A percentile compares a stretch with the other conserved stretches of the same genome.
Conservation (phyloP, 2,888 invertebrate species). For the Parnassius smintheus region DNA sequence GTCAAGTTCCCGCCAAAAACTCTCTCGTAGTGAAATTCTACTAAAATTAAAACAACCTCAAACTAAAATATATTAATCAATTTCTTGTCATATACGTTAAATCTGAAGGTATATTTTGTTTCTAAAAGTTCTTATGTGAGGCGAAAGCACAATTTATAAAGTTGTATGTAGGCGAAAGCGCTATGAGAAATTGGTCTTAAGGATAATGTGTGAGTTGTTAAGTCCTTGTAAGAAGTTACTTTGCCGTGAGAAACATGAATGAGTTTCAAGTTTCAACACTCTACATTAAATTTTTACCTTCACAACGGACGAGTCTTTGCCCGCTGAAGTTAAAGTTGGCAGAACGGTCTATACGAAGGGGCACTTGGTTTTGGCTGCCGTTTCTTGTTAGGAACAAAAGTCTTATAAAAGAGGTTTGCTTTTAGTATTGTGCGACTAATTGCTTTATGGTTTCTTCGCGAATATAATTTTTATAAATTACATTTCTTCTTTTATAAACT, state of each 20-base stretch:
- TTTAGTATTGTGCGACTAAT: background rate
- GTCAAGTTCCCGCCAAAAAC: too few relatives aligned
- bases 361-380: constrained; percentile 22
- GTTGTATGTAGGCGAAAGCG: background rate
- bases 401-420: background rate
- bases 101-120: too few relatives aligned
- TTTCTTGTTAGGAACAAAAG: constrained; percentile 11
- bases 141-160: background rate
- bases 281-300: constrained; percentile 61
- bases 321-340: constrained; percentile 46
- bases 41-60: too few relatives aligned
- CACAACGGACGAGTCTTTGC: constrained; percentile 38
- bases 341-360: constrained; percentile 30
- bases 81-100: too few relatives aligned
- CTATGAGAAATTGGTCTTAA: constrained; percentile 8
- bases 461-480: too few relatives aligned
- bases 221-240: constrained; percentile 13
- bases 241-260: constrained; percentile 37
- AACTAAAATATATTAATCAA: too few relatives aligned
- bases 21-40: too few relatives aligned
- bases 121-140: background rate
- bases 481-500: too few relatives aligned
- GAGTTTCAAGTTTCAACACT: constrained; percentile 63
- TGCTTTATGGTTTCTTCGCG: background rate
- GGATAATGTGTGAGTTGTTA: constrained; percentile 10